Base-by-base conservation (phyloP, 2,888 invertebrate species). In the Rhingia rostrata region DNA sequence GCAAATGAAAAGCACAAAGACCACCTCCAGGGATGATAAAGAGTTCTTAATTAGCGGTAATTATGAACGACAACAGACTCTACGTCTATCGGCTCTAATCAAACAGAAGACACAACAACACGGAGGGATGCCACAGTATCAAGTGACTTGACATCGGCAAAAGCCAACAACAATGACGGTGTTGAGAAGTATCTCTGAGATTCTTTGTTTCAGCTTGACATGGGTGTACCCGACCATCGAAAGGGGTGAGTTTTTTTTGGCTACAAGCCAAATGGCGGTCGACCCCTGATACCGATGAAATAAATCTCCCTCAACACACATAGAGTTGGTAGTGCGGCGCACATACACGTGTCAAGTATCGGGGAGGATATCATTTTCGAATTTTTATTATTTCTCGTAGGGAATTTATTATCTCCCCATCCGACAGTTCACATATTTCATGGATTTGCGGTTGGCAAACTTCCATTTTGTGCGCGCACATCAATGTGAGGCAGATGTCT, bases 11-110 rank as follows among this genome's bases (percentile, higher is more conserved):
- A 81, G 69, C 54, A 82, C 67, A 83, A 73, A 78, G 74, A 79
- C 22, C 83, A 83, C 83, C 83, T 78, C 58, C 51, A 83, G 73
- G 54, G 73, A 64, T 45, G 54, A 67, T 70, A 64, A 79, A 83
- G 83, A 79, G 79, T 67, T 83, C 83, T 79, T 83, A 83, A 83
- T 83, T 83, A 83, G 83, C 83, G 73, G 73, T 83, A 83, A 83
- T 83, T 73, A 83, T 78, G 73, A 83, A 74, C 83, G 83, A 79
- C 22, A 22, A 22, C 73, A 83, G 79, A 83, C 83, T 74, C 79
- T 69, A 58, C 63, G 83, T 77, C 82, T n/a, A n/a, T n/a, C n/a
- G n/a, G n/a, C n/a, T 82, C 82, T 77, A 82, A 82, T 77, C 82
- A 82, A 82, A 82, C 60, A 70, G 30, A 70, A 39, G 37, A 9